Conservation (phyloP, 2,113 vertebrate species). For the Hydrochoerus hydrochaeris region DNA sequence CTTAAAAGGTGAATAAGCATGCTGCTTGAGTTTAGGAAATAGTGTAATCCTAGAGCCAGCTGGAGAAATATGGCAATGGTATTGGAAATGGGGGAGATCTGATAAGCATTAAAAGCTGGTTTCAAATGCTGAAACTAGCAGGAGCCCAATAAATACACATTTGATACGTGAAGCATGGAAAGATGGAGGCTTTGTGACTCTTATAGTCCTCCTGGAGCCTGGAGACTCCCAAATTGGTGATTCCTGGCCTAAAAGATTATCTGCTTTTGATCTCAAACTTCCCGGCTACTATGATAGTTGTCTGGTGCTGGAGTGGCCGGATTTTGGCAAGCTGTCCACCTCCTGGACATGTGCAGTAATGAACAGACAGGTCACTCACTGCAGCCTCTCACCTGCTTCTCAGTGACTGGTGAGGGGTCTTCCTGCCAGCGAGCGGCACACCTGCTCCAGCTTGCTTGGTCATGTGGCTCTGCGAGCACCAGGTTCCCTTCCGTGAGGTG, state of each 20-base stretch:
- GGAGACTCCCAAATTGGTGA: neutral
- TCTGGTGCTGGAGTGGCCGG: neutral
- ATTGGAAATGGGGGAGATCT: neutral
- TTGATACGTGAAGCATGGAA: neutral
- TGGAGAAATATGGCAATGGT: neutral
- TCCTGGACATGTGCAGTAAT: neutral
- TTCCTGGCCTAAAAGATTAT: slow-evolving; percentile 5
- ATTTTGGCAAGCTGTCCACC: slow-evolving; percentile 16
- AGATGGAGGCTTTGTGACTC: neutral
- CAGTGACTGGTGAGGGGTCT: neutral
- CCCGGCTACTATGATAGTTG: neutral
- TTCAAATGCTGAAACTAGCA: neutral
- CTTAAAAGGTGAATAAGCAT: neutral
- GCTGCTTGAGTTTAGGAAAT: neutral
- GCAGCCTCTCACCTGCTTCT: neutral
- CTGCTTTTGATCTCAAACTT: neutral
- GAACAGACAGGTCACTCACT: neutral
- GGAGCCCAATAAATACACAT: neutral
- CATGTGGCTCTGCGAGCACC: slow-evolving; percentile 15
- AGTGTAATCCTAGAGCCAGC: neutral
- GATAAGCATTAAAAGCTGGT: neutral
- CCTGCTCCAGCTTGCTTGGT: slow-evolving; percentile 64
- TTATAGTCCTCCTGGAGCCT: neutral
- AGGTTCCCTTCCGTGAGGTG: slow-evolving; percentile 27
- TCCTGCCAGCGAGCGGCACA: slow-evolving; percentile 51